phyloP scores from a whole-genome alignment of 2,797 vertebrate species.

The Cynodonichthys magdalenae region DNA sequence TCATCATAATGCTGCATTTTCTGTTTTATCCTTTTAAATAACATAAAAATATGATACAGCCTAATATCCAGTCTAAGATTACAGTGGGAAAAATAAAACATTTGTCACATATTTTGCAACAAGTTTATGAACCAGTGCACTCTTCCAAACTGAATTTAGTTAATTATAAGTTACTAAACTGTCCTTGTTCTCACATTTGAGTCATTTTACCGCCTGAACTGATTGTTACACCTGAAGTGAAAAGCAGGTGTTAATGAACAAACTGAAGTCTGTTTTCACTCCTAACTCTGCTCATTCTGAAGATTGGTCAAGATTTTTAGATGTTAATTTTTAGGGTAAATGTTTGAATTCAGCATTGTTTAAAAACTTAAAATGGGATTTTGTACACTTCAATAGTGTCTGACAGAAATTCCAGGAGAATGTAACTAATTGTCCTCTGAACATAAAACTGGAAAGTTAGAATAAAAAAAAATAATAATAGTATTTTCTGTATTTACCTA shows the following conservation, averaged over 20 bases:
- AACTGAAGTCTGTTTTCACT: not conserved
- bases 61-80: constrained; percentile 4
- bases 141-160: constrained; percentile 1
- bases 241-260: constrained; percentile 22
- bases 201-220: not conserved
- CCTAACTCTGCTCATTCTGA: not conserved
- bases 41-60: not conserved
- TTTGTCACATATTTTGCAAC: constrained; percentile 21
- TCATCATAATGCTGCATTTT: too few species aligned
- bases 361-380: too few species aligned
- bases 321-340: not conserved
- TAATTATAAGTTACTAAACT: constrained; percentile 4
- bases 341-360: too few species aligned
- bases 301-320: not conserved
- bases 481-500: too few species aligned
- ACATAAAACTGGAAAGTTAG: too few species aligned
- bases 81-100: constrained; percentile 4
- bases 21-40: too few species aligned
- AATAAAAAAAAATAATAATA: too few species aligned
- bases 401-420: too few species aligned
- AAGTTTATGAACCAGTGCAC: constrained; percentile 12
- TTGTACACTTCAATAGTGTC: too few species aligned
- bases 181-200: constrained; percentile 37
- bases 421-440: too few species aligned
- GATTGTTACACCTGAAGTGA: constrained; percentile 9